Percentiles rank a stretch among this genome's conserved stretches.
phyloP scores from a whole-genome alignment of 2,113 vertebrate genomes.

The Triplophysa rosa region DNA sequence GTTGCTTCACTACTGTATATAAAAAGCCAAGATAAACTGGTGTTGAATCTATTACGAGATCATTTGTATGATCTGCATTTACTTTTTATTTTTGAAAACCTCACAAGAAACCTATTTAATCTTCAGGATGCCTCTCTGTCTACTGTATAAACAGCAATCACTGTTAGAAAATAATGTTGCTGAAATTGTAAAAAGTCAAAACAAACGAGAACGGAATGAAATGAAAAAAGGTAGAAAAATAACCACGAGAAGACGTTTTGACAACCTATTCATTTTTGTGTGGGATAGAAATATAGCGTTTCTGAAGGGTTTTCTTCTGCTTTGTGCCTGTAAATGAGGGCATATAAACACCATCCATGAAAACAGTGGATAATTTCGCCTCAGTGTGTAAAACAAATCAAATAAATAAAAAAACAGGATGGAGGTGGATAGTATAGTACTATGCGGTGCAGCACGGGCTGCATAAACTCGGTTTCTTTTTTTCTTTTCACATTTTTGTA shows the following conservation, averaged over 20 bases:
- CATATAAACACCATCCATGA: conserved; percentile 32
- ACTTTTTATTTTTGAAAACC: conserved; percentile 46
- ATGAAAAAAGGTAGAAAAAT: conserved; percentile 65
- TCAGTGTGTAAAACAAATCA: conserved; percentile 4
- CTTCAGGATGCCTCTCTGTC: conserved; percentile 66
- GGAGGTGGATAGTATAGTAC: conserved; percentile 32
- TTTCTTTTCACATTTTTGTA: conserved; percentile 42
- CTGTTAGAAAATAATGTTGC: conserved; percentile 66
- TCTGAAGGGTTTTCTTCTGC: conserved; percentile 29
- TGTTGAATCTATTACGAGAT: conserved; percentile 44
- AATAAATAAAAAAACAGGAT: conserved; percentile 2
- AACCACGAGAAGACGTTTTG: conserved; percentile 54
- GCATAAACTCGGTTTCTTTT: conserved; percentile 40
- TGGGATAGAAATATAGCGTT: conserved; percentile 59
- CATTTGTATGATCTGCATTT: conserved; percentile 49
- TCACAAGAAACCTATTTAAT: conserved; percentile 54
- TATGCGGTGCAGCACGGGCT: conserved; percentile 3
- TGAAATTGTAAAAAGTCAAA: conserved; percentile 34
- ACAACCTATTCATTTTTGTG: conserved; percentile 62
- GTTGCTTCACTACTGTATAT: conserved; percentile 50
- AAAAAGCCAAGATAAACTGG: conserved; percentile 41
- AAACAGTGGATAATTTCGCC: conserved; percentile 11
- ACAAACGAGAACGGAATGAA: not conserved
- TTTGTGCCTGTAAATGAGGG: conserved; percentile 40
- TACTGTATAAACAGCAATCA: conserved; percentile 63